Conservation (phyloP, 2,797 vertebrate genomes). For the Acipenser oxyrinchus region DNA sequence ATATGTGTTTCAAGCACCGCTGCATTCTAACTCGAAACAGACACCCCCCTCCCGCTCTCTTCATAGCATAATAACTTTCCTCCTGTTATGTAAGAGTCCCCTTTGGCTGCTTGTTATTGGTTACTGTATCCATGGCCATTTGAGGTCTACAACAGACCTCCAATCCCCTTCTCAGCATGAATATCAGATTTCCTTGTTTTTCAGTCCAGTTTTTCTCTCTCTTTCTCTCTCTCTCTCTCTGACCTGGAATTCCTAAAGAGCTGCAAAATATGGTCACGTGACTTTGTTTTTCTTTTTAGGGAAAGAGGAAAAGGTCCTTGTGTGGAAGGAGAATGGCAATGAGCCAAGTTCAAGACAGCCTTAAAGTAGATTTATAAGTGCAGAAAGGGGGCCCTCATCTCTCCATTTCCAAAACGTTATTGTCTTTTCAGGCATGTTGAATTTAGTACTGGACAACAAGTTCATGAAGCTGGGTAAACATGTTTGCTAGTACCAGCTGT, state of each 20-base stretch:
- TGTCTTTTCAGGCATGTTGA: no score
- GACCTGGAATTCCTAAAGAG: constrained; percentile 49
- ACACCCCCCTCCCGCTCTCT: background rate
- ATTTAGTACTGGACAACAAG: no score
- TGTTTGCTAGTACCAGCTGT: no score
- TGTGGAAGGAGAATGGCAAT: constrained; percentile 2
- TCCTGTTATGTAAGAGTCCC: background rate
- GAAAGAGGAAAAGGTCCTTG: constrained; percentile 29
- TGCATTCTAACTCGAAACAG: background rate
- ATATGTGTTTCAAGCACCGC: background rate
- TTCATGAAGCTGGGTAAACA: no score
- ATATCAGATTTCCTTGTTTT: constrained; percentile 49
- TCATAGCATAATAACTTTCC: background rate
- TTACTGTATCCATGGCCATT: constrained; percentile 7
- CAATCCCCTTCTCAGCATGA: background rate
- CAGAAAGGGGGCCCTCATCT: background rate
- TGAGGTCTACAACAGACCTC: background rate
- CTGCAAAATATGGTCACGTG: constrained; percentile 45
- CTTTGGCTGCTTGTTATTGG: constrained; percentile 2
- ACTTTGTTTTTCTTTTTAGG: constrained; percentile 40
- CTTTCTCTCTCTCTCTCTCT: constrained; percentile 38
- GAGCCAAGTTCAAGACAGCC: background rate
- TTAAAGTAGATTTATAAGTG: background rate
- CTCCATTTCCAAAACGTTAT: no score
- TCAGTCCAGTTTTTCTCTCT: constrained; percentile 34